phyloP scores from a whole-genome alignment of 53 echinoderm and acorn worm genomes.

The Antedon mediterranea region DNA sequence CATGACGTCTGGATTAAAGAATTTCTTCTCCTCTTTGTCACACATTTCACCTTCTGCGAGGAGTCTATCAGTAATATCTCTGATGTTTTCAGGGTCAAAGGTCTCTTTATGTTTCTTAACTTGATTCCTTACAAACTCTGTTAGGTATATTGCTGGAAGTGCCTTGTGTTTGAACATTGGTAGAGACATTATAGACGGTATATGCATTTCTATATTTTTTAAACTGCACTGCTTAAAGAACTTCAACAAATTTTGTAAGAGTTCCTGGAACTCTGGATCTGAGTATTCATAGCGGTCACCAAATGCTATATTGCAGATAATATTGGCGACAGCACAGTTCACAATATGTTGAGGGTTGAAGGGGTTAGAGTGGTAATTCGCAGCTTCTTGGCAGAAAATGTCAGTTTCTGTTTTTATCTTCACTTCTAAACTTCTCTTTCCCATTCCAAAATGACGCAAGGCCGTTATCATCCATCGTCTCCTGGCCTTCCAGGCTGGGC shows the following conservation, averaged over 20 bases:
- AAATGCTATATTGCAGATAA: constrained; percentile 30
- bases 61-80: constrained; percentile 28
- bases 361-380: neutral
- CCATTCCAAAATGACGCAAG: constrained; percentile 36
- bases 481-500: constrained; percentile 11
- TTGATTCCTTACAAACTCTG: constrained; percentile 6
- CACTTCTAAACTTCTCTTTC: constrained; percentile 23
- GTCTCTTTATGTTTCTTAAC: constrained; percentile 20
- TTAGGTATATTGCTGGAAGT: neutral
- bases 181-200: constrained; percentile 7
- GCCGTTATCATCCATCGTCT: constrained; percentile 18
- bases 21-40: neutral
- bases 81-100: constrained; percentile 28
- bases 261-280: constrained; percentile 15
- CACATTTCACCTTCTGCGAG: constrained; percentile 4
- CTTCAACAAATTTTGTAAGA: constrained; percentile 11
- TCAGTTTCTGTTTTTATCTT: constrained; percentile 23
- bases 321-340: constrained; percentile 25
- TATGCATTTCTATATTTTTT: constrained; percentile 4
- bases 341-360: constrained; percentile 18
- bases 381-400: constrained; percentile 11
- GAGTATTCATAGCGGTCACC: constrained; percentile 33
- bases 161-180: constrained; percentile 7
- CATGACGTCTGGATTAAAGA: constrained; percentile 13
- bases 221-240: constrained; percentile 2